phyloP scores from a whole-genome alignment of 2,113 vertebrate species.

The Spheniscus mendiculus region DNA sequence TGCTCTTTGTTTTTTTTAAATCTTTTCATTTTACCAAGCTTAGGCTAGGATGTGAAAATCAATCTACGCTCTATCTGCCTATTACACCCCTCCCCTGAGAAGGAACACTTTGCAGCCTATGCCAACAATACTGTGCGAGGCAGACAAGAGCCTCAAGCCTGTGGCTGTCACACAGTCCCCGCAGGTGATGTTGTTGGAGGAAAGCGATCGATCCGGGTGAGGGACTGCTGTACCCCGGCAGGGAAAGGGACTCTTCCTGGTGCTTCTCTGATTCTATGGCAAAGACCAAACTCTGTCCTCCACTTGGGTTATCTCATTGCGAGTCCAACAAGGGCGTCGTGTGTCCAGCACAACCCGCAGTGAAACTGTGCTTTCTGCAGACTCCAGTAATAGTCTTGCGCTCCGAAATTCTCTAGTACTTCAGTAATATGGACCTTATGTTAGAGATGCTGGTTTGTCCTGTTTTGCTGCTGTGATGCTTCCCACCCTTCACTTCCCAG shows the following conservation, averaged over 20 bases:
- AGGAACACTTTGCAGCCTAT: not conserved
- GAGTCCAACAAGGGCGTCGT: accelerated
- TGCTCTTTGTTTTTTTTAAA: not conserved
- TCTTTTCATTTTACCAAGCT: not conserved
- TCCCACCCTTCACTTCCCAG: not conserved
- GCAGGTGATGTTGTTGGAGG: not conserved
- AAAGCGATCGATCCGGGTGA: accelerated
- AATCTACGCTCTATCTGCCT: not conserved
- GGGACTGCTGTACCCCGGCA: not conserved
- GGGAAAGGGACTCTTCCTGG: not conserved
- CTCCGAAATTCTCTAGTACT: not conserved
- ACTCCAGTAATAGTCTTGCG: not conserved
- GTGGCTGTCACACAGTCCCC: not conserved
- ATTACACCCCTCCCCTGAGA: not conserved
- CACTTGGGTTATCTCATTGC: not conserved
- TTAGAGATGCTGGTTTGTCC: not conserved
- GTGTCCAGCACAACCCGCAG: not conserved
- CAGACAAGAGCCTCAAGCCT: not conserved
- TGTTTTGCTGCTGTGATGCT: not conserved
- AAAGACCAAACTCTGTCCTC: not conserved
- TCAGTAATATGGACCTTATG: accelerated
- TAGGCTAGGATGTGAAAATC: not conserved
- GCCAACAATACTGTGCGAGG: too few relatives aligned
- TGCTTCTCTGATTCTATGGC: not conserved
- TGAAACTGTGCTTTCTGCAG: not conserved